Evolutionary conservation across 2,888 invertebrate genomes (phyloP), one percentile per base, ranked within the genome.

Genomic region (Aphidius colemani): DNA sequence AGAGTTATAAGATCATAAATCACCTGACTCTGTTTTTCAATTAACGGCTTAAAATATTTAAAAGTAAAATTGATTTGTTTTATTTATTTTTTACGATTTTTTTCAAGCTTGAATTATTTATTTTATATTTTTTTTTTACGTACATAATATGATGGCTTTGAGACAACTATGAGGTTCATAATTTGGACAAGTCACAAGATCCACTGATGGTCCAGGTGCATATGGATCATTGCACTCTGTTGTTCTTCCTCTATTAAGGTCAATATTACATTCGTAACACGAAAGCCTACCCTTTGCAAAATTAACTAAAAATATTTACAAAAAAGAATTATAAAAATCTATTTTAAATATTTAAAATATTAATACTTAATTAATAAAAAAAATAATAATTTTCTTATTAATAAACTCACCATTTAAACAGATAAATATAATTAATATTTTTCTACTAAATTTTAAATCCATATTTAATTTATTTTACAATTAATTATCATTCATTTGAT

Each of bases 151-250:
- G 46, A 72, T 55, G 50, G 72, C 72, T 61, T 78, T 78, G 46
- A 76, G 63, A 56, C 77, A 78, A 50, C 72, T 70, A 56, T 77
- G 69, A 18, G 74, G 63, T 55, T 75, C 77, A 44, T 74, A 71
- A 13, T 60, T 66, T 1, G 73, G 73, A 61, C 77, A 78, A 7
- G 64, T 67, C 1, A 69, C 66, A 41, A 78, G 62, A 60, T 75
- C 70, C 46, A 66, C 61, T 39, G 68, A 49, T 10, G 70, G 68
- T 39, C 66, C 57, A 9, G 72, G 69, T 7, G 40, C 53, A 56
- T 74, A 78, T 56, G 77, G 77, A 56, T 77, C 77, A 61, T 76
- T 77, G 69, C 77, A 78, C 41, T 71, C 74, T 30, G 64, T 65
- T 41, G 66, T 72, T 39, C 68, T 72, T 7, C 70, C 70, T 7